These are phyloP conservation scores for Limanda limanda DNA, from an alignment of 2,113 vertebrate species.

Conservation along the genomic window DNA sequence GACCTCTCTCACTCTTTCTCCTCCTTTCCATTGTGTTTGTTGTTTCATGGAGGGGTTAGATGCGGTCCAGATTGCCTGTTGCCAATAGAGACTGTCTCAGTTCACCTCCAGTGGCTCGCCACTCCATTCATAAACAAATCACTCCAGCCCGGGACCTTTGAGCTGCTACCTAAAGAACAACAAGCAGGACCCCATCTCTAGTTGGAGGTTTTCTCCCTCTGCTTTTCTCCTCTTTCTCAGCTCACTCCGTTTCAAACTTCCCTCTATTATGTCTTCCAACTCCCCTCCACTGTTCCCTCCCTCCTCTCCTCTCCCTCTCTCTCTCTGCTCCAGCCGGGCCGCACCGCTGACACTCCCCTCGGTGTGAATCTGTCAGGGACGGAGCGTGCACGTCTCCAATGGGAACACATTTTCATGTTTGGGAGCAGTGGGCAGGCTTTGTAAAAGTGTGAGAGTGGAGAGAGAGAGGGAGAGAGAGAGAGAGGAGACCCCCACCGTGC, in stretches of 20 bases:
- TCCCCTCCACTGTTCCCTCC: slow-evolving; percentile 48
- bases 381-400: slow-evolving; percentile 44
- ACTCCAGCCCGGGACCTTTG: slow-evolving; percentile 42
- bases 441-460: slow-evolving; percentile 57
- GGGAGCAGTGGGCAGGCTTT: slow-evolving; percentile 61
- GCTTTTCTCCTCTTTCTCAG: slow-evolving; percentile 19
- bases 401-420: slow-evolving; percentile 49
- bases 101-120: slow-evolving; percentile 71
- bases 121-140: slow-evolving; percentile 79
- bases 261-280: slow-evolving; percentile 47
- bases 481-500: slow-evolving; percentile 62
- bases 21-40: slow-evolving; percentile 72
- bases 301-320: background rate
- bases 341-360: slow-evolving; percentile 60
- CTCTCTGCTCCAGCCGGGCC: slow-evolving; percentile 35
- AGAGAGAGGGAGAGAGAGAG: background rate
- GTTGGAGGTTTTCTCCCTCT: slow-evolving; percentile 43
- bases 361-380: slow-evolving; percentile 62
- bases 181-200: slow-evolving; percentile 62
- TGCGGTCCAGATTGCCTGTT: slow-evolving; percentile 75
- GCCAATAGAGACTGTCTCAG: slow-evolving; percentile 75
- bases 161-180: slow-evolving; percentile 65
- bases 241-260: slow-evolving; percentile 48
- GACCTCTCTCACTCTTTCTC: slow-evolving; percentile 58
- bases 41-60: slow-evolving; percentile 73